A percentile compares a stretch with the other conserved stretches of the same genome.
Evolutionary conservation across 2,888 invertebrate genomes (phyloP).

Genomic region (Thumatha senex): DNA sequence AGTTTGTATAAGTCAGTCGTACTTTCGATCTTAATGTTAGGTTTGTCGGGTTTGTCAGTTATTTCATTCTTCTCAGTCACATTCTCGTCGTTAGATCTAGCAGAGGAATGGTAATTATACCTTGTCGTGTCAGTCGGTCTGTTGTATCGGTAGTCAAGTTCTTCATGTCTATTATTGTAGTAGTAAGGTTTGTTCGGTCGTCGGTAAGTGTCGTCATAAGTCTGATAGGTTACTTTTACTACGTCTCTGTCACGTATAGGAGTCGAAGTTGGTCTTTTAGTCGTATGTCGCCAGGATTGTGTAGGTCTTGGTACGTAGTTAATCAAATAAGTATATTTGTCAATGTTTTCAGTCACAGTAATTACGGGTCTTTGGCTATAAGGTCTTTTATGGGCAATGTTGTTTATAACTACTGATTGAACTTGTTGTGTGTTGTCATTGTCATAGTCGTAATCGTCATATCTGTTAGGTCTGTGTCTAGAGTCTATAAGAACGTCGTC

Average conservation of each 20-base stretch:
- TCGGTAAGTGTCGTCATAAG: conserved; percentile 74
- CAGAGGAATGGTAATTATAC: conserved; percentile 58
- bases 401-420: conserved; percentile 72
- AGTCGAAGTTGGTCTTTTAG: conserved; percentile 48
- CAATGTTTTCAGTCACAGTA: conserved; percentile 75
- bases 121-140: conserved; percentile 52
- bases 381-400: conserved; percentile 67
- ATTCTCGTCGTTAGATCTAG: conserved; percentile 66
- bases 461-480: conserved; percentile 54
- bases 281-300: conserved; percentile 72
- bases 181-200: conserved; percentile 69
- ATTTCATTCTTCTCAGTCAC: conserved; percentile 29
- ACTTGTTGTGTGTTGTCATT: conserved; percentile 65
- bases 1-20: conserved; percentile 73
- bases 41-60: conserved; percentile 23
- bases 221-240: conserved; percentile 77
- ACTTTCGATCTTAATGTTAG: conserved; percentile 33
- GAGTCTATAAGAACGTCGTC: conserved; percentile 54
- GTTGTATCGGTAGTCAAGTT: conserved; percentile 57
- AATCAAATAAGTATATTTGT: conserved; percentile 78
- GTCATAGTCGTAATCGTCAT: conserved; percentile 59
- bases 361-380: conserved; percentile 66
- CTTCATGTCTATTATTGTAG: conserved; percentile 59
- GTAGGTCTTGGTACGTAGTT: conserved; percentile 81
- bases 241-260: conserved; percentile 61